phyloP scores from a whole-genome alignment of 2,888 invertebrate species.

The Orthosia gothica region DNA sequence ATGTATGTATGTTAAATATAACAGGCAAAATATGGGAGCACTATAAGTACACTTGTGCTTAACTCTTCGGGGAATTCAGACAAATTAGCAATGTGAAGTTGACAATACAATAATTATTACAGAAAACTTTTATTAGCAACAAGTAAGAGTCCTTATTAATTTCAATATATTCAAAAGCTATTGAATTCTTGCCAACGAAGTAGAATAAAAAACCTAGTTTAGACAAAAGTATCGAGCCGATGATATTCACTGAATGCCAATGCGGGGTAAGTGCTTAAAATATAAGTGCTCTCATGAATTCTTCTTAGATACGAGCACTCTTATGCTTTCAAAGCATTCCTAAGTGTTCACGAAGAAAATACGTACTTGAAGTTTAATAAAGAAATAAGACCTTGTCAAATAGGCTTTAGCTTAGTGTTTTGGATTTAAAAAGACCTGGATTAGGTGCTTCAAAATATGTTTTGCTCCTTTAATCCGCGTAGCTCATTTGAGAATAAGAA shows the following conservation, averaged over 20 bases:
- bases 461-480: neutral
- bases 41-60: too few relatives aligned
- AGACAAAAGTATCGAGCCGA: conserved; percentile 39
- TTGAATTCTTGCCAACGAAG: conserved; percentile 19
- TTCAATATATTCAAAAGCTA: conserved; percentile 10
- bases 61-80: neutral
- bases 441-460: conserved; percentile 8
- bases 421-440: conserved; percentile 11
- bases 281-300: conserved; percentile 58
- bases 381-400: conserved; percentile 43
- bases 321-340: conserved; percentile 57
- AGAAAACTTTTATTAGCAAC: neutral
- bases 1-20: too few relatives aligned
- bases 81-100: neutral
- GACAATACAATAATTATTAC: neutral
- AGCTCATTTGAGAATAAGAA: neutral
- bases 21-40: too few relatives aligned
- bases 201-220: conserved; percentile 38
- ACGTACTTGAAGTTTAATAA: conserved; percentile 47
- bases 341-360: conserved; percentile 52
- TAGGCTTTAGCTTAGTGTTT: conserved; percentile 27
- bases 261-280: conserved; percentile 49
- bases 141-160: neutral
- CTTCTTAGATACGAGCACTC: conserved; percentile 53
- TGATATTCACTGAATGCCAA: conserved; percentile 53